Evolutionary conservation across 2,797 vertebrate species (phyloP).

Genomic region (Podargus strigoides): DNA sequence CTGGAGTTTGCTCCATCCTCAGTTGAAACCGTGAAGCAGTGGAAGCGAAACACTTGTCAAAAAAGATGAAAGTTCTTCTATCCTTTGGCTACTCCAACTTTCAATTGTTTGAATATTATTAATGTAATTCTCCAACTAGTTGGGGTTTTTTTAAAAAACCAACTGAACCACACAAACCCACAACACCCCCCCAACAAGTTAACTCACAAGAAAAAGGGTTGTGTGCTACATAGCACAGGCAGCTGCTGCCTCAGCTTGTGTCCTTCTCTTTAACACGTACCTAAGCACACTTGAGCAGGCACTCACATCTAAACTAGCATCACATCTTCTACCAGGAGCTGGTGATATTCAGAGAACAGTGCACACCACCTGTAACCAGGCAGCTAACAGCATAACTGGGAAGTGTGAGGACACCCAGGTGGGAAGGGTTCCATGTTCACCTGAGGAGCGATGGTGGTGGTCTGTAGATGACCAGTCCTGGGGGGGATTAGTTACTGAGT

Average conservation of each 20-base stretch:
- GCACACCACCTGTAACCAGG: neutral
- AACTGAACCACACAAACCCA: neutral
- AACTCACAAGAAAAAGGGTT: too few relatives aligned
- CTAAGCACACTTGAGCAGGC: neutral
- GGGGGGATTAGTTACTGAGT: neutral
- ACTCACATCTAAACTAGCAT: accelerated
- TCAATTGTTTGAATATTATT: neutral
- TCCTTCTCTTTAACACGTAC: too few relatives aligned
- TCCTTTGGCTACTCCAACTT: neutral
- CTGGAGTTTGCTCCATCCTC: neutral
- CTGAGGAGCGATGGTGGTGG: neutral
- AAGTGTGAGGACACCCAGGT: neutral
- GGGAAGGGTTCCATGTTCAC: neutral
- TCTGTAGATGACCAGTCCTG: neutral
- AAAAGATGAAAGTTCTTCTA: neutral
- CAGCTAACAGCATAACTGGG: neutral
- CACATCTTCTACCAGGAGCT: neutral
- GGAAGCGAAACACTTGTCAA: neutral
- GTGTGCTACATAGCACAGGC: neutral
- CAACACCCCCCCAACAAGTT: too few relatives aligned
- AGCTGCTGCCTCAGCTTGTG: neutral
- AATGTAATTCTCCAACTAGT: neutral
- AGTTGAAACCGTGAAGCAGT: too few relatives aligned
- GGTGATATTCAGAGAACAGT: neutral
- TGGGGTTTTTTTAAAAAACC: too few relatives aligned